Evolutionary conservation across 2,113 vertebrate genomes (phyloP), one percentile per base, ranked within the genome.

Genomic region (Phalacrocorax carbo): DNA sequence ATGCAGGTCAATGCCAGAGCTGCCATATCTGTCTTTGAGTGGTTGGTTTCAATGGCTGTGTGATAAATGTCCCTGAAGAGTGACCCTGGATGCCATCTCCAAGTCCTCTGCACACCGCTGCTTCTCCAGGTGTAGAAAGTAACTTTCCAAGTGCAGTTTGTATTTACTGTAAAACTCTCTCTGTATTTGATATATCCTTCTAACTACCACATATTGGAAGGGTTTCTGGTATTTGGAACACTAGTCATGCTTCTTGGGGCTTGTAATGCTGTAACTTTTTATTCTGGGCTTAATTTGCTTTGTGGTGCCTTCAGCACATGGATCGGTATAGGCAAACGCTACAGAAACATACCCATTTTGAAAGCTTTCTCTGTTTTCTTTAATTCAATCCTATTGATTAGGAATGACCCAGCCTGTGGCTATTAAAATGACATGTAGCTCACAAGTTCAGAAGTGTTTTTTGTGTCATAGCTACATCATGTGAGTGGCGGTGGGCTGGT

Each of bases 21-120:
- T 7, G 22, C 22, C 19, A 2, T 42, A 10, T 15, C 0, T 1
- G 30, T 66, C 20, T 48, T 27, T 15, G 36, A 1, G 4, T 15
- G 20, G 16, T 21, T 78, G 55, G 11, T 69, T 78, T 78, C 29
- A 21, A 5, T 13, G 10, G 26, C 1, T 57, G 2, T 1, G 18
- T 58, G 65, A 64, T 61, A 81, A 25, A 71, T 22, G 22, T 30
- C 25, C 46, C 42, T 77, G 42, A 36, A n/a, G 55, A 25, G 54
- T 48, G 42, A 32, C 29, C 7, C n/a, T 68, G 38, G 32, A 4
- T 68, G n/a, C 57, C 15, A 6, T 62, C 54, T 89, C 38, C 34
- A 22, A 44, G 60, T 81, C 69, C 60, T 62, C 40, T 66, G 38
- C 60, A 40, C 40, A 5, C 0, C 0, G 5, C 61, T 11, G 22